Conservation (phyloP, 1,140 invertebrate genomes). For the Drosophila cardini region DNA sequence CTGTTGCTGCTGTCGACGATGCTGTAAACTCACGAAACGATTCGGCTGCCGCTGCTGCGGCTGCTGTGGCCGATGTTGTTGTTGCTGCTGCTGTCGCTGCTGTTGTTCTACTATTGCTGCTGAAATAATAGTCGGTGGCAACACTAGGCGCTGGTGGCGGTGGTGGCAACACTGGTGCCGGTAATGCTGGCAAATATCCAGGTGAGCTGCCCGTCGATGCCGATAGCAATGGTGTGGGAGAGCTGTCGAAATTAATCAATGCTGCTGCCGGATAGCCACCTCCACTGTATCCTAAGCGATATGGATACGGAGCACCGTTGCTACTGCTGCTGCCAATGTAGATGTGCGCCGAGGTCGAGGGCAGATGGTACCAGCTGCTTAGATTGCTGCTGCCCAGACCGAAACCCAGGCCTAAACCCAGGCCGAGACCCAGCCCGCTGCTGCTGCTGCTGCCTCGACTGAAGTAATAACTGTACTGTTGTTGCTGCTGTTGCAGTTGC, state of each 20-base stretch:
- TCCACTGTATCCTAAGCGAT: conserved; percentile 63
- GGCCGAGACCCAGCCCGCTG: conserved; percentile 67
- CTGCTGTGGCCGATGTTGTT: conserved; percentile 36
- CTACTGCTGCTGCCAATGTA: conserved; percentile 73
- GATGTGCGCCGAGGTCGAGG: conserved; percentile 74
- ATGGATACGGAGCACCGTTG: conserved; percentile 54
- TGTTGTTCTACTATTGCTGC: conserved; percentile 49
- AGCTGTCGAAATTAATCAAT: conserved; percentile 71
- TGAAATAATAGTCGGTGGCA: conserved; percentile 72
- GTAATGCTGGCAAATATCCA: conserved; percentile 63
- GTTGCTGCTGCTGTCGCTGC: conserved; percentile 24
- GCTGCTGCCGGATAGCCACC: conserved; percentile 75
- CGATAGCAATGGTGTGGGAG: conserved; percentile 71
- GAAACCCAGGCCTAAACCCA: conserved; percentile 67
- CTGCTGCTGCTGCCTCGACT: conserved; percentile 52
- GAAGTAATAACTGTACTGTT: conserved; percentile 49
- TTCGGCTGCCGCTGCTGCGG: conserved; percentile 31
- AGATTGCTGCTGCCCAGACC: conserved; percentile 75
- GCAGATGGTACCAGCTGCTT: conserved; percentile 74
- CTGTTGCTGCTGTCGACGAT: conserved; percentile 50
- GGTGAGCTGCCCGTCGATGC: conserved; percentile 66
- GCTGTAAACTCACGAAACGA: conserved; percentile 54
- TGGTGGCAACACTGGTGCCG: conserved; percentile 65
- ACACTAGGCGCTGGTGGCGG: conserved; percentile 66
- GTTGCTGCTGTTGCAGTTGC: conserved; percentile 54